Evolutionary conservation across 2,888 invertebrate genomes (phyloP).

Genomic region (Chymomyza caudatula): DNA sequence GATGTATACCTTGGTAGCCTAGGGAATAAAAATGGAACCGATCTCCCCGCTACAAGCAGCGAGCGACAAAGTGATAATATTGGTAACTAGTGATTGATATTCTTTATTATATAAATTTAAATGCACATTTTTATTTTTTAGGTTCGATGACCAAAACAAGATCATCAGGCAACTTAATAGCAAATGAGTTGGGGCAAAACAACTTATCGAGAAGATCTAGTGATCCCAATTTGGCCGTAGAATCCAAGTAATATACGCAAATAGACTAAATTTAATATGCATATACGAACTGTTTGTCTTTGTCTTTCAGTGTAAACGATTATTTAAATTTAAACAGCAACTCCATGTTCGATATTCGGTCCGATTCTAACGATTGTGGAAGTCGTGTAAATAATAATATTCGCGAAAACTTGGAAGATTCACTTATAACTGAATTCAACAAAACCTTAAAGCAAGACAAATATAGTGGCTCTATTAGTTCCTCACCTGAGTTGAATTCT

Average conservation of each 20-base stretch:
- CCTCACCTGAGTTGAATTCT: constrained; percentile 31
- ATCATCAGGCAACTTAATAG: constrained; percentile 90
- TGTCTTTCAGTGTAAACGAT: constrained; percentile 65
- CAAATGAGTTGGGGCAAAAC: constrained; percentile 80
- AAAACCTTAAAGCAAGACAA: background rate
- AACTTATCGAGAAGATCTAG: constrained; percentile 86
- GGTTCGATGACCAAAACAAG: constrained; percentile 88
- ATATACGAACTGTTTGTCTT: background rate
- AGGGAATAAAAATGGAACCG: constrained; percentile 78
- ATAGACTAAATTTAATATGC: background rate
- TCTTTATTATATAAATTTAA: background rate
- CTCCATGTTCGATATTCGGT: constrained; percentile 74
- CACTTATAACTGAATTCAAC: constrained; percentile 1
- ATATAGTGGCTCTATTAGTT: constrained; percentile 14
- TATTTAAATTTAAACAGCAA: constrained; percentile 73
- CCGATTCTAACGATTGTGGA: constrained; percentile 52
- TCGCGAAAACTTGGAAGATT: constrained; percentile 49
- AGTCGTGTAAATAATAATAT: constrained; percentile 11
- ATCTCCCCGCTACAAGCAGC: constrained; percentile 74
- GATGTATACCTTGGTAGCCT: constrained; percentile 87
- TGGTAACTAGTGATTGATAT: constrained; percentile 46
- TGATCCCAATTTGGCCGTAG: constrained; percentile 89
- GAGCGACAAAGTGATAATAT: constrained; percentile 69
- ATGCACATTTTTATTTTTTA: constrained; percentile 22
- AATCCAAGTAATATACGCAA: constrained; percentile 80